phyloP scores from a whole-genome alignment of 2,113 vertebrate genomes.

The Peromyscus californicus region DNA sequence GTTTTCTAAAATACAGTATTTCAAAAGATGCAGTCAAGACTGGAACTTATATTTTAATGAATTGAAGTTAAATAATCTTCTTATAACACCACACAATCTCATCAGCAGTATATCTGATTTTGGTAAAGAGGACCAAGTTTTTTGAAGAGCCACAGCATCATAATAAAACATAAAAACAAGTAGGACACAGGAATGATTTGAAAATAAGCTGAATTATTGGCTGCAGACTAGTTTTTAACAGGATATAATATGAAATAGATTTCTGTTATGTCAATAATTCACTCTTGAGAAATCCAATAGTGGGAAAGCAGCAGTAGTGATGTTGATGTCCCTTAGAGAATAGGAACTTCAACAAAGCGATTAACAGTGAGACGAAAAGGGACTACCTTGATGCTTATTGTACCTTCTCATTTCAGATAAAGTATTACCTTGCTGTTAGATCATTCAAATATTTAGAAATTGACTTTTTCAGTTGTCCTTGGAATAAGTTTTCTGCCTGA shows the following conservation, averaged over 20 bases:
- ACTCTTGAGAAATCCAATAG: background rate
- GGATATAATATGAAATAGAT: constrained; percentile 30
- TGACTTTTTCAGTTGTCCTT: background rate
- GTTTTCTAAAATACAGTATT: constrained; percentile 45
- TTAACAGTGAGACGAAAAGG: background rate
- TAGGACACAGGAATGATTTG: background rate
- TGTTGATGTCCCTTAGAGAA: background rate
- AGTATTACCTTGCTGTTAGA: background rate
- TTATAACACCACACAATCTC: background rate
- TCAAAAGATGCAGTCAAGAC: constrained; percentile 4
- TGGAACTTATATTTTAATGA: constrained; percentile 39
- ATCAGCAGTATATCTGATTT: background rate
- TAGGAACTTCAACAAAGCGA: constrained; percentile 41
- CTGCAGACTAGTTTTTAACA: constrained; percentile 45
- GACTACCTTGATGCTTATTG: background rate
- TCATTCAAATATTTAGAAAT: constrained; percentile 1
- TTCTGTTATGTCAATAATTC: constrained; percentile 55
- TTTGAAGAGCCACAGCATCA: background rate
- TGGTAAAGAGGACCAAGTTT: constrained; percentile 3
- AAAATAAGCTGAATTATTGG: constrained; percentile 51
- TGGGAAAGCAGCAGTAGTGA: constrained; percentile 7
- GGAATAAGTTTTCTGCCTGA: background rate
- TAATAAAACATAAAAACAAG: constrained; percentile 38
- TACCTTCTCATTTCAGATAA: background rate
- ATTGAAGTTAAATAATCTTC: constrained; percentile 24